Base-by-base conservation (phyloP, 2,113 vertebrate species). In the Clarias macrocephalus region DNA sequence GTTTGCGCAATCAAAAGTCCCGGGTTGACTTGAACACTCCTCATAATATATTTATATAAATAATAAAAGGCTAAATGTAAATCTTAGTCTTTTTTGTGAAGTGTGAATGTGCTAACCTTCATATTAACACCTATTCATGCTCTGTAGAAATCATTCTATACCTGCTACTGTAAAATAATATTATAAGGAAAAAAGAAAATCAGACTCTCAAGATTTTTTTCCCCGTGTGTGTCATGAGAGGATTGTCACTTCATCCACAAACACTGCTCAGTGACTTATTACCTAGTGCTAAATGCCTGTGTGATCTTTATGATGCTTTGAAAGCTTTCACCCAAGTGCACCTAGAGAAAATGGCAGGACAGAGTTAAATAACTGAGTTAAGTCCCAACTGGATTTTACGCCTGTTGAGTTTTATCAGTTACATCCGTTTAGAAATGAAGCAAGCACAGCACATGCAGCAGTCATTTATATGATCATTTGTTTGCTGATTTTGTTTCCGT, bases 221-320 rank as follows among this genome's bases (percentile, higher is more conserved):
- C 30, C 33, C 8, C 1, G 48, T 48, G 48, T 42, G 6, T 48
- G 5, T 30, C 8, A 11, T 1, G 12, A 54, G 54, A 83, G 63
- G 59, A 76, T 52, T 66, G 59, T 13, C n/a, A 12, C 12, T 19
- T 33, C 1, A n/a, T 70, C 28, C 30, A 5, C 30, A 30, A 33
- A 13, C 13, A 1, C 7, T 21, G 23, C 59, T 56, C 62, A 5
- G 28, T 62, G 10, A 48, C 33, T 42, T 76, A 68, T 80, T 54
- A 10, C n/a, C 42, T 37, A 23, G n/a, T 76, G 30, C 48, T 83
- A 76, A 83, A 68, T 68, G 60, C 30, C 30, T 77, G 57, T 73
- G 13, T 77, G 72, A 84, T 57, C 62, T 87, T 84, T 76, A 87
- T 65, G 60, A 48, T 83, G 0, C 52, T 62, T 33, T 48, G 21